Conservation (phyloP, 2,888 invertebrate species). For the Cenopis cana region DNA sequence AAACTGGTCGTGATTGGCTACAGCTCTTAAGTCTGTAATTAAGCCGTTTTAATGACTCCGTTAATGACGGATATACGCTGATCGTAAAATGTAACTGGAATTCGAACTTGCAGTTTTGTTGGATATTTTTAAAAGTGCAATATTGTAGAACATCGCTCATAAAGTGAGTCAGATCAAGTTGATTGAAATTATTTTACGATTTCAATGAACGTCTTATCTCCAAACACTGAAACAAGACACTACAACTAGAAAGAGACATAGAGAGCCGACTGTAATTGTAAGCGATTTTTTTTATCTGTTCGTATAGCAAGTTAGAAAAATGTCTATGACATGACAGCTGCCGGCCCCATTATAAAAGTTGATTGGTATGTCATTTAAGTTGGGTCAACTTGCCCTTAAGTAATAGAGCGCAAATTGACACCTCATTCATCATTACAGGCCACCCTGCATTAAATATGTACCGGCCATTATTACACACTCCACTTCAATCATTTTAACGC, state of each 20-base stretch:
- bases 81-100: constrained; percentile 30
- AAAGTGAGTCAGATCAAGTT: neutral
- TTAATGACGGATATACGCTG: constrained; percentile 29
- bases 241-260: too few relatives aligned
- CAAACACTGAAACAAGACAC: too few relatives aligned
- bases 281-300: too few relatives aligned
- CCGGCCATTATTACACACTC: constrained; percentile 8
- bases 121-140: neutral
- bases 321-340: too few relatives aligned
- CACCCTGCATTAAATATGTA: constrained; percentile 7
- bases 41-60: constrained; percentile 7
- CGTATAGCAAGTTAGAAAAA: too few relatives aligned
- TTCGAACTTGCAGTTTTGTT: constrained; percentile 14
- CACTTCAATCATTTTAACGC: constrained; percentile 15
- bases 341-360: too few relatives aligned
- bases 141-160: neutral
- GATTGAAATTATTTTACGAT: neutral
- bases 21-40: constrained; percentile 18
- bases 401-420: too few relatives aligned
- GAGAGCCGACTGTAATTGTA: too few relatives aligned
- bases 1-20: neutral
- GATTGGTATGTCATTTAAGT: too few relatives aligned
- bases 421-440: neutral
- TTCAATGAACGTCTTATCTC: too few relatives aligned
- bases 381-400: too few relatives aligned